These are phyloP conservation scores for Clunio marinus DNA, from an alignment of 2,888 invertebrate species.

Conservation along the genomic window DNA sequence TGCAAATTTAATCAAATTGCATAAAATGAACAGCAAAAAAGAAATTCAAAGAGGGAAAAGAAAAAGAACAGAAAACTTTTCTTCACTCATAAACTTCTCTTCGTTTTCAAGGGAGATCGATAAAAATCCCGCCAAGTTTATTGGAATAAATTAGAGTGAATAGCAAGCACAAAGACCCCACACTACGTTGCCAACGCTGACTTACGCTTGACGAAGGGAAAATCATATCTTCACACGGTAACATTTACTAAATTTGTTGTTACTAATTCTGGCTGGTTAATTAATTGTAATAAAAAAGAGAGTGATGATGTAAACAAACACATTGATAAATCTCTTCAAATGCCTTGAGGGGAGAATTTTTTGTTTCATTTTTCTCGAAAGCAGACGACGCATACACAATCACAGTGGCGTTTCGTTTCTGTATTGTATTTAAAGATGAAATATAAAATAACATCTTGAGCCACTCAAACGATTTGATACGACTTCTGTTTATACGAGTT, in stretches of 20 bases:
- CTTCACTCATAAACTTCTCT: neutral
- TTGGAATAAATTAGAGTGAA: conserved; percentile 17
- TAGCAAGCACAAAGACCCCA: neutral
- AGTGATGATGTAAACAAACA: conserved; percentile 24
- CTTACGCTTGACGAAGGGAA: neutral
- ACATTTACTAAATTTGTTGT: conserved; percentile 11
- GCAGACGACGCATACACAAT: too few species aligned
- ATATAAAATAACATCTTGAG: too few species aligned
- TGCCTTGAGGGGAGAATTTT: neutral
- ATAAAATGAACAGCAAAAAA: neutral
- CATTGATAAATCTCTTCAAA: conserved; percentile 20
- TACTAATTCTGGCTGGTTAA: conserved; percentile 19
- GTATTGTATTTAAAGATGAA: too few species aligned
- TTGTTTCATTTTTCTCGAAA: too few species aligned
- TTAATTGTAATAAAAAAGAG: conserved; percentile 29
- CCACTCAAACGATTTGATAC: too few species aligned
- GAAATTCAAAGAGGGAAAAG: neutral
- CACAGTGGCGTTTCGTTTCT: too few species aligned
- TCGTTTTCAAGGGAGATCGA: conserved; percentile 21
- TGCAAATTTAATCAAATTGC: conserved; percentile 24
- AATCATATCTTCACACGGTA: neutral
- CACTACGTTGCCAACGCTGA: conserved; percentile 13
- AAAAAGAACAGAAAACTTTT: neutral
- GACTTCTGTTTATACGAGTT: too few species aligned
- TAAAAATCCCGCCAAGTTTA: conserved; percentile 24